phyloP scores from a whole-genome alignment of 2,888 invertebrate genomes.

The Campaea margaritaria region DNA sequence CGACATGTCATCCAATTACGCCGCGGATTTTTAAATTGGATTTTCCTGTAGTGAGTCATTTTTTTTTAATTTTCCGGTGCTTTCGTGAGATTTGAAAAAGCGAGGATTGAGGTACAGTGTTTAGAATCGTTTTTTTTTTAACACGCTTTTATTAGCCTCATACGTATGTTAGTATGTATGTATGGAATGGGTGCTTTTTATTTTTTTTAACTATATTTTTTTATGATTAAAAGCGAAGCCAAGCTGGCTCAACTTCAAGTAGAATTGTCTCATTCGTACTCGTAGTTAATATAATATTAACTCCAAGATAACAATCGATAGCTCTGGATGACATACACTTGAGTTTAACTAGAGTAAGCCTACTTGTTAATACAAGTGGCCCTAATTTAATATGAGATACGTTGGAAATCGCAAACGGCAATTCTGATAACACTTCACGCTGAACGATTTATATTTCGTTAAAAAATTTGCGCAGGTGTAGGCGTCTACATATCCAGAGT shows the following conservation, averaged over 20 bases:
- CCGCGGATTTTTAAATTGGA: conserved; percentile 40
- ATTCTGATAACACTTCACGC: not conserved
- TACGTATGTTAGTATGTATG: no score
- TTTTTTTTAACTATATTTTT: no score
- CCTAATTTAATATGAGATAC: not conserved
- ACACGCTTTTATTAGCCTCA: no score
- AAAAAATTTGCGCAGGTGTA: conserved; percentile 86
- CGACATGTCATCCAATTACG: conserved; percentile 35
- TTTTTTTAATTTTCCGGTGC: conserved; percentile 39
- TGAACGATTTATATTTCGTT: conserved; percentile 25
- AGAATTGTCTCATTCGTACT: no score
- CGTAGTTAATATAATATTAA: no score
- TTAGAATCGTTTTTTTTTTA: not conserved
- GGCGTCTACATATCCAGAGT: conserved; percentile 97
- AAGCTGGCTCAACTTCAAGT: no score
- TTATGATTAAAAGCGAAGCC: no score
- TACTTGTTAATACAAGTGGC: not conserved
- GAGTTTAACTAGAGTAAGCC: no score
- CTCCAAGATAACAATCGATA: no score
- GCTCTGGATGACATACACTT: no score
- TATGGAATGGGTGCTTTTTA: no score
- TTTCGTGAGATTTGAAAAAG: conserved; percentile 18
- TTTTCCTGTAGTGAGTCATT: conserved; percentile 39
- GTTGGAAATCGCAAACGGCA: not conserved
- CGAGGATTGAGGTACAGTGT: not conserved